Evolutionary conservation across 2,113 vertebrate species (phyloP).

Genomic region (Chionodraco myersi): DNA sequence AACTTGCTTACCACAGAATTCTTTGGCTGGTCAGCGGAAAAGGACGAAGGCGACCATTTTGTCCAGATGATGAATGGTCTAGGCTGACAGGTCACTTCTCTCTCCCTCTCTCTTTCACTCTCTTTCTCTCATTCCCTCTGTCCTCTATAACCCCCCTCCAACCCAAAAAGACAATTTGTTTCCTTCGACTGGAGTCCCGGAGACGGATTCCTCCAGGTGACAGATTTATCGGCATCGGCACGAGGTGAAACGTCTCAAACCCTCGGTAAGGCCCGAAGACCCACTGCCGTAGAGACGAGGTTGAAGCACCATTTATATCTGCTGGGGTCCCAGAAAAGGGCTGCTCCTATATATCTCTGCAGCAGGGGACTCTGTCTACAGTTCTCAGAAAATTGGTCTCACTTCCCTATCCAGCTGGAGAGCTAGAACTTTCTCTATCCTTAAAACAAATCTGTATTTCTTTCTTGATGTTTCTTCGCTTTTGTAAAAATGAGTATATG

Average conservation of each 20-base stretch:
- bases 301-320: conserved; percentile 84
- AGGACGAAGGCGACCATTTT: conserved; percentile 87
- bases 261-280: conserved; percentile 85
- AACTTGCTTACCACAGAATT: conserved; percentile 90
- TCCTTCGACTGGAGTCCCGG: conserved; percentile 86
- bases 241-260: conserved; percentile 89
- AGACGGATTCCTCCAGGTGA: conserved; percentile 90
- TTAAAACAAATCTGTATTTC: conserved; percentile 55
- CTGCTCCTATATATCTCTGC: conserved; percentile 74
- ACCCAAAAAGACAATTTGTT: conserved; percentile 93
- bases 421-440: conserved; percentile 46
- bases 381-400: conserved; percentile 51
- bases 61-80: conserved; percentile 92
- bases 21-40: conserved; percentile 87
- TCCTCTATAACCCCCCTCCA: conserved; percentile 37
- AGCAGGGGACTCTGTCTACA: conserved; percentile 49
- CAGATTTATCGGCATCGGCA: conserved; percentile 92
- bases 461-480: conserved; percentile 58
- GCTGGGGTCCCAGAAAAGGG: conserved; percentile 75
- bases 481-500: conserved; percentile 66
- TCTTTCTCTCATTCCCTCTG: conserved; percentile 31
- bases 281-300: conserved; percentile 77
- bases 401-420: conserved; percentile 53
- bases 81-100: conserved; percentile 91
- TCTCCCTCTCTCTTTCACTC: conserved; percentile 66